Evolutionary conservation across 2,888 invertebrate species (phyloP), one percentile per base, ranked within the genome.

Genomic region (Agonopterix alstromeriana): DNA sequence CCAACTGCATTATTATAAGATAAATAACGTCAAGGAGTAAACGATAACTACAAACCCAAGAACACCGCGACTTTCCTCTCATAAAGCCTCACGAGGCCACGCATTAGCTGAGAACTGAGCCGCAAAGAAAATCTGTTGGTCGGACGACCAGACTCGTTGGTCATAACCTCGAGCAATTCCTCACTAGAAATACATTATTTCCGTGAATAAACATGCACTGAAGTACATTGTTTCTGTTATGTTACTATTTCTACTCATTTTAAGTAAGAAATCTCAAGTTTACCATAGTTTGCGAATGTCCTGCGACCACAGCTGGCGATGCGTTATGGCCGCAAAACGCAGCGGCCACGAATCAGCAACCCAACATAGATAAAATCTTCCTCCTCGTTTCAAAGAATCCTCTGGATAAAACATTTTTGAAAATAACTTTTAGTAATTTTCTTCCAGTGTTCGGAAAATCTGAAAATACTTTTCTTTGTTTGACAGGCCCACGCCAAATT

Each of bases 341-440:
- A 76, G 53, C 2, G 87, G 86, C 85, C 85, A 86, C 11, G 85
- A 83, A 62, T 87, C 87, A 27, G 86, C 87, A 7, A 87, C 73
- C 87, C 87, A 87, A 55, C 83, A 83, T 48, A 84, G 64, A 62
- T 87, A 80, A 69, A 87, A 87, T 56, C 76, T 74, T 14, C 87
- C 87, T 9, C 87, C 87, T 53, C 72, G 70, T 58, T 70, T 80
- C 43, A 87, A 63, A 1, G 80, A 80, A 40, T 80, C 76, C 2
- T 65, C 76, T 0, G 82, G 83, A 61, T 79, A 87, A 79, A 87
- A 87, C 87, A 87, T 86, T 60, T 58, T 72, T 42, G 5, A 10
- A 27, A 27, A 5, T 7, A 27, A 27, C 3, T 17, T 10, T 10
- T 27, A 27, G 27, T 27, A 27, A 27, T 38, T 9, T n/a, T 38